phyloP scores from a whole-genome alignment of 2,113 vertebrate species.

The Heterochromis multidens region DNA sequence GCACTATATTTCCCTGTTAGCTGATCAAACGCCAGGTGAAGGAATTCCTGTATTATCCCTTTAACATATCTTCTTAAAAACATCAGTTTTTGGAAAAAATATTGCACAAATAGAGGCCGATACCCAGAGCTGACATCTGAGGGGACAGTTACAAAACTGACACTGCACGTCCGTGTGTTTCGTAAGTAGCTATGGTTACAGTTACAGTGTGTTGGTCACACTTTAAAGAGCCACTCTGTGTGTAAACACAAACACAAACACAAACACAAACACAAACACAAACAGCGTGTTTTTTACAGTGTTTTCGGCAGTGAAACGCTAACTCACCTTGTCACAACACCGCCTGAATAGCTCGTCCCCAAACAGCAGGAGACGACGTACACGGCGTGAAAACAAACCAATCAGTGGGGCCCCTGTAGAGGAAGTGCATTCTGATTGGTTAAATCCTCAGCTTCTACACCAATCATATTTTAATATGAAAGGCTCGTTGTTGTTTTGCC shows the following conservation, averaged over 20 bases:
- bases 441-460: background rate
- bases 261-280: background rate
- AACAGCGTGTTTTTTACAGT: background rate
- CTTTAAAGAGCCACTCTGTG: background rate
- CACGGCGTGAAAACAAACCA: background rate
- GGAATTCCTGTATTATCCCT: background rate
- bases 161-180: background rate
- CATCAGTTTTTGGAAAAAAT: background rate
- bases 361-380: background rate
- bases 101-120: background rate
- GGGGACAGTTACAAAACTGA: constrained; percentile 27
- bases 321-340: background rate
- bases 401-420: background rate
- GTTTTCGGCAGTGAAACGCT: fast-evolving
- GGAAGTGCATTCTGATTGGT: background rate
- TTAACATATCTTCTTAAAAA: background rate
- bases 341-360: background rate
- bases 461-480: background rate
- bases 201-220: background rate
- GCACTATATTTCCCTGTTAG: background rate
- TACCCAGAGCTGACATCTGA: background rate
- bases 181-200: background rate
- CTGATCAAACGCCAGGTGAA: background rate
- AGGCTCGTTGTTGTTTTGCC: background rate
- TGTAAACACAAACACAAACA: background rate